Conservation (phyloP, 2,113 vertebrate genomes). For the Cynoglossus semilaevis region DNA sequence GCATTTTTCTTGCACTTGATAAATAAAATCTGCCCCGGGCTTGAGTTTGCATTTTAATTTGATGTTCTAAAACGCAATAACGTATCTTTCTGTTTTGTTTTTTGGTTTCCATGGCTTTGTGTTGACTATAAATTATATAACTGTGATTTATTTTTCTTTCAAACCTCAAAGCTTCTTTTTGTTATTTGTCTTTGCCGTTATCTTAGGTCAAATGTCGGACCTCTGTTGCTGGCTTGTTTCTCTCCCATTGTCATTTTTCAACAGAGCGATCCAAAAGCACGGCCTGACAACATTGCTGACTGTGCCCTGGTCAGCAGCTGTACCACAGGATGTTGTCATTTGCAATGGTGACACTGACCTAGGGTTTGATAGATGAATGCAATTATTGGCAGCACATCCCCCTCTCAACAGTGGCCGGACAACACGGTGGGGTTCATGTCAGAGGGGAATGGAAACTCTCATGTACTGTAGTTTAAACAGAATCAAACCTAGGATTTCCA, state of each 20-base stretch:
- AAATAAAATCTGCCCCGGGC: constrained; percentile 7
- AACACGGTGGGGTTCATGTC: constrained; percentile 14
- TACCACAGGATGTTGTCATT: constrained; percentile 58
- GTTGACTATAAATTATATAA: no score
- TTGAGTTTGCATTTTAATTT: constrained; percentile 1
- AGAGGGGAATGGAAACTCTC: constrained; percentile 13
- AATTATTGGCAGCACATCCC: constrained; percentile 50
- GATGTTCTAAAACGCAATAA: constrained; percentile 4
- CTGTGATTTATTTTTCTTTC: no score
- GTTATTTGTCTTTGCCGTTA: constrained; percentile 5
- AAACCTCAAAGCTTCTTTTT: no score
- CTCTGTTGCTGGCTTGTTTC: constrained; percentile 27
- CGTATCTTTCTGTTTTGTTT: no score
- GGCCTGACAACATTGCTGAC: constrained; percentile 54
- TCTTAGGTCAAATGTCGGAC: constrained; percentile 27
- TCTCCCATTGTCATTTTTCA: constrained; percentile 36
- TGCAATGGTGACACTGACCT: constrained; percentile 58
- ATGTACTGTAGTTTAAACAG: constrained; percentile 3
- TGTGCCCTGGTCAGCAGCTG: constrained; percentile 56
- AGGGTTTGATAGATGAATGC: constrained; percentile 63
- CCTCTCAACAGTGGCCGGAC: constrained; percentile 16
- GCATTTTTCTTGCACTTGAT: constrained; percentile 7
- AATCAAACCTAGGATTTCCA: not conserved
- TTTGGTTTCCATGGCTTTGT: no score
- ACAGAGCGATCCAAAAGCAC: constrained; percentile 29